Evolutionary conservation across 1,140 invertebrate species (phyloP), one percentile per base, ranked within the genome.

Genomic region (Drosophila ficusphila): DNA sequence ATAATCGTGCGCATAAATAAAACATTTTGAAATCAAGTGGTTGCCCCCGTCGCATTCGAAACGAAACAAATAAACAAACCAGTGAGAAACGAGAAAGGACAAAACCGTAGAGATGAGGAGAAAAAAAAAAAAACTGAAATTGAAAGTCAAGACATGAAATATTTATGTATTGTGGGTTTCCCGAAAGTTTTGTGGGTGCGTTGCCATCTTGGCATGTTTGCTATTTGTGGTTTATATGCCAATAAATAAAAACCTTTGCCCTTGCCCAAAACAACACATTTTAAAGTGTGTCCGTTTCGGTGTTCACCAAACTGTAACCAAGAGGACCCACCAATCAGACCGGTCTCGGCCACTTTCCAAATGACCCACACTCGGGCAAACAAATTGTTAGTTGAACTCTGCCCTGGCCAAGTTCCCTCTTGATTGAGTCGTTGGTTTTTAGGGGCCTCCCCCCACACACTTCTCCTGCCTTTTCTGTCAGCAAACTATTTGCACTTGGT

Each of bases 91-190:
- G 41, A 54, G 33, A 56, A 69, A 64, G 65, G 46, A 62, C 60
- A 67, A 48, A 61, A 57, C 56, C 36, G 8, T 51, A 25, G 25
- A 38, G 48, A 39, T 53, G 62, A 36, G 47, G n/a, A 31, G 18
- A 7, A 9, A 47, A 19, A 38, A 34, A 41, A 39, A 57, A 61
- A 65, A 81, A 70, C 74, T 62, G 76, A 85, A 85, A 85, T 85
- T 85, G 79, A 85, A 85, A 85, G 79, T 85, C 79, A 85, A 67
- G 79, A 85, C 79, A 85, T 85, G 79, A 85, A 85, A 85, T 85
- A 85, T 85, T 85, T 85, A 85, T 85, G 79, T 83, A 62, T 85
- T 67, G 62, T 77, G 74, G 58, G 53, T 64, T 41, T 41, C 19
- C 34, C 47, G 44, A 67, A 68, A 68, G 46, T 64, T 70, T 64